Base-by-base conservation (phyloP, 2,113 vertebrate species). In the Alexandromys fortis region DNA sequence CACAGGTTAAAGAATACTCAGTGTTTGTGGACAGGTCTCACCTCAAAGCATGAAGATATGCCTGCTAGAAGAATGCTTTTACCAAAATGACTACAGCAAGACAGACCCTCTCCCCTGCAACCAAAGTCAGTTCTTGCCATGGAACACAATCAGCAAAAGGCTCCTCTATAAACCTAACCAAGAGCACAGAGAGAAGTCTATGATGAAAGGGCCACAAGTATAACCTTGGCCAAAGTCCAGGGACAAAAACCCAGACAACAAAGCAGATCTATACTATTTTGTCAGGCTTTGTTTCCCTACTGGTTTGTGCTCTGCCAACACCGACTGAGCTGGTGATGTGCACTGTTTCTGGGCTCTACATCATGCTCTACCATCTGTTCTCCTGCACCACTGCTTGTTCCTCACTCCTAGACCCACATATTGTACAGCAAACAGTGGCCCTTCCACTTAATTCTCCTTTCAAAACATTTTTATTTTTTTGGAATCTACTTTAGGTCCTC, bases 301-400 rank as follows among this genome's bases (percentile, higher is more conserved):
- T 35, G 58, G 58, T 22, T 10, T 26, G 35, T n/a, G 49, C 35
- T 45, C 8, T 6, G 17, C 19, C 24, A 33, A 4, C 38, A 10
- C 8, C 6, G 0, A 33, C 10, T 28, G 70, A 45, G 58, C 70
- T 30, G 28, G 26, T 10, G 1, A 28, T 19, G 26, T 3, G 0
- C 12, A 4, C 65, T 12, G 42, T 10, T 47, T 55, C 72, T 45
- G 42, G 33, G 61, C 7, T 68, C 45, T 55, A 35, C 5, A 28
- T 7, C 33, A 30, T 38, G 6, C 11, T 45, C 89, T 33, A 7
- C 4, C 6, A 7, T n/a, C 17, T 24, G 9, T 55, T 14, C 19
- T 47, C 49, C 61, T 33, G 30, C 3, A 91, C 22, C 45, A 21
- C 45, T 1, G 4, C 14, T 1, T 19, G 10, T 1, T 13, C 70